These are phyloP conservation scores for Lanius ludovicianus DNA, from an alignment of 2,113 vertebrate genomes.

Conservation along the genomic window DNA sequence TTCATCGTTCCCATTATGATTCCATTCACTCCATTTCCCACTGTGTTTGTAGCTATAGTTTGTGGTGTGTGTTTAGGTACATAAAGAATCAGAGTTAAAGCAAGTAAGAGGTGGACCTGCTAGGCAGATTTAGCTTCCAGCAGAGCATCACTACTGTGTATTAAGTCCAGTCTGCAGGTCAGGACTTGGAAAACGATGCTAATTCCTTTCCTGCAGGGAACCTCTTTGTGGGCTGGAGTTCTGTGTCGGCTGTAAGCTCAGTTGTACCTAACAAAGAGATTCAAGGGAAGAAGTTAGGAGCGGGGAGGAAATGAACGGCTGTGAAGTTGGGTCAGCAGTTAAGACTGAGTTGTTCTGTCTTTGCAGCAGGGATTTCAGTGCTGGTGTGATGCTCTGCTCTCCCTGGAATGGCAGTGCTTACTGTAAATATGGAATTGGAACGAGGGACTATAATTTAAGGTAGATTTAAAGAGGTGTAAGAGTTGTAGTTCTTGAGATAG, in stretches of 20 bases:
- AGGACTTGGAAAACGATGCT: neutral
- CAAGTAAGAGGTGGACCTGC: neutral
- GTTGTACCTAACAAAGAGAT: neutral
- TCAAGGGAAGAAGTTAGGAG: neutral
- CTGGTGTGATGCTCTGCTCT: neutral
- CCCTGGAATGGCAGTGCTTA: neutral
- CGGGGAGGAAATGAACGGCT: neutral
- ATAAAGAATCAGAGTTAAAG: neutral
- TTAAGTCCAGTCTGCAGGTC: neutral
- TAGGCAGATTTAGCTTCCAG: neutral
- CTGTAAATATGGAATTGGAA: constrained; percentile 10
- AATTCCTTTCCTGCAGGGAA: neutral
- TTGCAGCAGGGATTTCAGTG: neutral
- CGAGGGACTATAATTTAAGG: neutral
- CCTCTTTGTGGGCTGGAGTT: neutral
- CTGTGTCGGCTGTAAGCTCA: neutral
- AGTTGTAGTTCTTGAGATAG: neutral
- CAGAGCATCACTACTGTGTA: neutral
- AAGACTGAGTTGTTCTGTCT: neutral
- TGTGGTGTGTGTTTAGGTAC: neutral
- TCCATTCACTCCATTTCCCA: neutral
- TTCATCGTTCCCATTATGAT: neutral
- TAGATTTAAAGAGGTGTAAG: constrained; percentile 10
- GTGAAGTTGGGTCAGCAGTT: neutral
- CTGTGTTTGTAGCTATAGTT: neutral